Base-by-base conservation (phyloP, 2,888 invertebrate genomes). In the Platerodrilus igneus region DNA sequence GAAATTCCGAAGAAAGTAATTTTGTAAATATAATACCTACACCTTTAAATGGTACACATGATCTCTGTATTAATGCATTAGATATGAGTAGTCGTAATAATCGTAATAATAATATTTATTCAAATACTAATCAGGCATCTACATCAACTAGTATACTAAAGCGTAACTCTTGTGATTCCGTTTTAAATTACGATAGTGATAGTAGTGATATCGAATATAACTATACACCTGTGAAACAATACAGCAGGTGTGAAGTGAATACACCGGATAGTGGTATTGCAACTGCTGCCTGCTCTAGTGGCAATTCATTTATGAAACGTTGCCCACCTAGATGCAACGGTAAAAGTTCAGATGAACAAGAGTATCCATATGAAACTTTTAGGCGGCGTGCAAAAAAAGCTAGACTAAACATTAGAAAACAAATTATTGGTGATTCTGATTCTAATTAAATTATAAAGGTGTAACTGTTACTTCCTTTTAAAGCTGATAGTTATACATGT, bases 391-490 rank as follows among this genome's bases (percentile, higher is more conserved):
- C 78, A 21, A 77, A 78, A 57, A 76, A 77, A 51, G 76, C 77
- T 1, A 70, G 79, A 4, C 69, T 79, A 41, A 79, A 79, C 60
- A 77, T 79, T 60, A 72, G 79, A 53, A 77, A 72, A 60, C 78
- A 77, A 53, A 74, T 80, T 63, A 68, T 64, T 18, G 77, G 61
- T 17, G 79, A 80, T 47, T 79, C 81, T 0, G 81, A 81, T 59
- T 81, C 80, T 28, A 80, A 79, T 62, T 73, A 62, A 61, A n/a
- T n/a, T n/a, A n/a, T n/a, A n/a, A n/a, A 39, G n/a, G n/a, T n/a
- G n/a, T n/a, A n/a, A n/a, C n/a, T n/a, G n/a, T n/a, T n/a, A n/a
- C n/a, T n/a, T n/a, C n/a, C n/a, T n/a, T n/a, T n/a, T n/a, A n/a
- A n/a, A n/a, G n/a, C n/a, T n/a, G n/a, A n/a, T n/a, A n/a, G n/a